A percentile compares a stretch with the other conserved stretches of the same genome.
Evolutionary conservation across 2,888 invertebrate genomes (phyloP).

Genomic region (Dilophus febrilis): DNA sequence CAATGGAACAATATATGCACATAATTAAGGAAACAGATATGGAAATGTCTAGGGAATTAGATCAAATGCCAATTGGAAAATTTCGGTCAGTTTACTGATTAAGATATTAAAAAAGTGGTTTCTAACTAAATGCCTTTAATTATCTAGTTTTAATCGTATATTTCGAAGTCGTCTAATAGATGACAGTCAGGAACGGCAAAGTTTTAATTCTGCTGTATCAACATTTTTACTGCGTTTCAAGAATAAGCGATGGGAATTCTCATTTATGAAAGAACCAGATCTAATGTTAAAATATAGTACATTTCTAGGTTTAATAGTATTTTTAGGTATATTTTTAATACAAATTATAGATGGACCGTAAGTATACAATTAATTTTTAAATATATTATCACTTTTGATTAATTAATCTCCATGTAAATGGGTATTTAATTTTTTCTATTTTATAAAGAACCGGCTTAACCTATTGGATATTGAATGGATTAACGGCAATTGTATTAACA

Average conservation of each 20-base stretch:
- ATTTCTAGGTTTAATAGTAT: slow-evolving; percentile 39
- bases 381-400: slow-evolving; percentile 1
- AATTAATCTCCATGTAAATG: too few species aligned
- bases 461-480: slow-evolving; percentile 32
- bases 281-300: slow-evolving; percentile 73
- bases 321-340: slow-evolving; percentile 40
- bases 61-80: slow-evolving; percentile 70
- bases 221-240: slow-evolving; percentile 45
- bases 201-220: slow-evolving; percentile 28
- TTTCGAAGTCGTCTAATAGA: not conserved
- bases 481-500: slow-evolving; percentile 33
- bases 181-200: slow-evolving; percentile 16
- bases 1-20: slow-evolving; percentile 28
- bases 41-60: slow-evolving; percentile 64
- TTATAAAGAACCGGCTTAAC: slow-evolving; percentile 2
- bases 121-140: not conserved
- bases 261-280: slow-evolving; percentile 59
- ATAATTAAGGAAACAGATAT: slow-evolving; percentile 35
- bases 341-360: slow-evolving; percentile 38
- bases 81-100: too few species aligned
- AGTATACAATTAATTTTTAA: slow-evolving; percentile 9
- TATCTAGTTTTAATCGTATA: not conserved
- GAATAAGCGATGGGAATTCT: slow-evolving; percentile 46
- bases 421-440: not conserved
- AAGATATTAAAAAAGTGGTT: too few species aligned